Conservation (phyloP, 2,888 invertebrate genomes). For the Xanthia icteritia region DNA sequence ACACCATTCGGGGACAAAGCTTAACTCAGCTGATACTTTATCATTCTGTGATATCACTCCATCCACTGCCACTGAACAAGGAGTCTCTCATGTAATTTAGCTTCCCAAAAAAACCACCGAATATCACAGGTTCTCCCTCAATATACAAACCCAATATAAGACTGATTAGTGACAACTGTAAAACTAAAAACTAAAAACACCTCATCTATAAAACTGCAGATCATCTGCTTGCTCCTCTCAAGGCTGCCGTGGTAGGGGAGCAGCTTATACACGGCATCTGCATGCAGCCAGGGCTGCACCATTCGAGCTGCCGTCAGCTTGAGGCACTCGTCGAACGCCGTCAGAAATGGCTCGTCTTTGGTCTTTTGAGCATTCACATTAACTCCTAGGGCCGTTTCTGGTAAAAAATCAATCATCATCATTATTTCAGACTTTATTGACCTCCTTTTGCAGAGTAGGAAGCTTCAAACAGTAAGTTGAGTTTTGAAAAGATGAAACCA, state of each 20-base stretch:
- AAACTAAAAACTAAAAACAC: no score
- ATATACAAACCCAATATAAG: neutral
- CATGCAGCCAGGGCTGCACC: conserved; percentile 72
- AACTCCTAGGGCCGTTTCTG: conserved; percentile 73
- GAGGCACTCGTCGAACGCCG: conserved; percentile 66
- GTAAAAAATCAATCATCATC: neutral
- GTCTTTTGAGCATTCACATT: conserved; percentile 64
- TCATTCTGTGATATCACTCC: neutral
- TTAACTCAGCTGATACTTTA: neutral
- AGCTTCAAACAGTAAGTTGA: no score
- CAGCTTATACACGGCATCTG: conserved; percentile 64
- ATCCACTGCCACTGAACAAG: neutral
- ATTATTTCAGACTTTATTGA: neutral
- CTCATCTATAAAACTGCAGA: conserved; percentile 65
- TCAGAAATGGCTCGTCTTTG: conserved; percentile 67
- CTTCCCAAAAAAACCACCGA: neutral
- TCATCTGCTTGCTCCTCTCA: conserved; percentile 44
- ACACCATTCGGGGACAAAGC: no score
- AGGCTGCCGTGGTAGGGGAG: conserved; percentile 41
- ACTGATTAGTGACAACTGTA: neutral
- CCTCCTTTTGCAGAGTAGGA: no score
- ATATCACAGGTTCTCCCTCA: neutral
- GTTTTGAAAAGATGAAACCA: no score
- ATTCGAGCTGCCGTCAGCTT: conserved; percentile 64
- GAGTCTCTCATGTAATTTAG: neutral